Evolutionary conservation across 2,113 vertebrate genomes (phyloP), one percentile per base, ranked within the genome.

Genomic region (Petrocephalus microphthalmus): DNA sequence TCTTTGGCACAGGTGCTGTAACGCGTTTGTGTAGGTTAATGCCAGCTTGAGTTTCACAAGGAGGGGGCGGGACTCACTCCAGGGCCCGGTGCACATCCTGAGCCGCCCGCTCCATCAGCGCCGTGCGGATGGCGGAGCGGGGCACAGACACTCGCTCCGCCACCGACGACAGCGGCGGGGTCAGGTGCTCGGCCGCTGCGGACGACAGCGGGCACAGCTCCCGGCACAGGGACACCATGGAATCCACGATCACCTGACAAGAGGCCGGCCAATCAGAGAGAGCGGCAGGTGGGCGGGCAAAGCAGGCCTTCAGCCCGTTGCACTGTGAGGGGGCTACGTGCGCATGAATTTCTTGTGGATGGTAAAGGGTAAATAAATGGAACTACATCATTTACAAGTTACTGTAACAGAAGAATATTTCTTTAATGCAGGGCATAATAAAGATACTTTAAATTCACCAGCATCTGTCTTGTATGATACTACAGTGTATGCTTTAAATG

Each of bases 51-150:
- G 47, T 49, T 49, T 49, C 47, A 49, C 47, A 3, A 49, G 47
- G 47, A 49, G 47, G 7, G 25, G 60, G 25, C 81, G 49, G 25
- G 17, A 56, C 96, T 95, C 93, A 97, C 97, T 97, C 96, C 85
- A 97, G 93, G 22, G 95, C 96, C 92, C 95, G 94, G 93, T 97
- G 96, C 91, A 97, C 96, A 88, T 97, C 97, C 91, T 97, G 96
- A 0, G 97, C 96, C 0, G 97, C 97, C 90, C 97, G 94, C 90
- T 97, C 97, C 96, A 97, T 95, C 91, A 97, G 93, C 0, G 96
- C 96, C 1, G 93, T 95, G 78, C 96, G 96, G 90, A 97, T 96
- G 90, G 96, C 94, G 45, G 97, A 95, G 78, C 96, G 96, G 89
- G 97, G 97, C 91, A 97, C 95, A 0, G 96, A 96, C 88, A 97